These are phyloP conservation scores for Cyprinus carpio DNA, from an alignment of 2,113 vertebrate species.

Conservation along the genomic window DNA sequence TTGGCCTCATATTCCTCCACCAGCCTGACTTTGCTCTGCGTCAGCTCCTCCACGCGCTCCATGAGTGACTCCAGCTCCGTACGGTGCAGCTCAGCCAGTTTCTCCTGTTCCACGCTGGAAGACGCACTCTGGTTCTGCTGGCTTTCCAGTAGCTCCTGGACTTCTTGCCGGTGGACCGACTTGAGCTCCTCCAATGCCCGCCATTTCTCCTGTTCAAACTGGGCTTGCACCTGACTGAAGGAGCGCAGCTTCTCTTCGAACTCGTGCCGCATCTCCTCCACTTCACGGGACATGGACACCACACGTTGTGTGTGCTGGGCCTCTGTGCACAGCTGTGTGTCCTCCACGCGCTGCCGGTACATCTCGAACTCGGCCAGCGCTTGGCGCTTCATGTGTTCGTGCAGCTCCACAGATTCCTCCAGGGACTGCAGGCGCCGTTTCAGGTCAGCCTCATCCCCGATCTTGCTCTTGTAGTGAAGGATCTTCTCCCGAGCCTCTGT, in stretches of 20 bases:
- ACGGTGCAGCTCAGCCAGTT: conserved; percentile 82
- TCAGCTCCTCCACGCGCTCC: conserved; percentile 84
- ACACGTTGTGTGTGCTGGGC: conserved; percentile 94
- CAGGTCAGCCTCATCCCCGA: conserved; percentile 90
- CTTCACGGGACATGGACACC: conserved; percentile 91
- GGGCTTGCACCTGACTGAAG: conserved; percentile 88
- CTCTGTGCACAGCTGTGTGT: conserved; percentile 92
- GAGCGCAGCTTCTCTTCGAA: conserved; percentile 90
- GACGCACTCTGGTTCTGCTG: conserved; percentile 86
- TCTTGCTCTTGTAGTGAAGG: conserved; percentile 90
- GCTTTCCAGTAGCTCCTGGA: conserved; percentile 88
- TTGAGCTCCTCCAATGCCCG: conserved; percentile 86
- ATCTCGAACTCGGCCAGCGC: conserved; percentile 94
- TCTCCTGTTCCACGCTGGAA: conserved; percentile 86
- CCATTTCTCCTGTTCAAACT: conserved; percentile 91
- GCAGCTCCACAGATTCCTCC: conserved; percentile 91
- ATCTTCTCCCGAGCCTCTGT: conserved; percentile 95
- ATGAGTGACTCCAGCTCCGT: conserved; percentile 85
- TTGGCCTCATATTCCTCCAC: conserved; percentile 93
- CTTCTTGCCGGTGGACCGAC: conserved; percentile 82
- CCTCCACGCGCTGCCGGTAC: conserved; percentile 92
- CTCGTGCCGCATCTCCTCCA: conserved; percentile 94
- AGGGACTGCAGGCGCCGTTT: conserved; percentile 87
- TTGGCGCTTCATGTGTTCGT: conserved; percentile 94
- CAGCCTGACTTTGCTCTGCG: conserved; percentile 83